A percentile compares a stretch with the other conserved stretches of the same genome.
phyloP scores from a whole-genome alignment of 1,140 invertebrate genomes.

The Tribolium castaneum region DNA sequence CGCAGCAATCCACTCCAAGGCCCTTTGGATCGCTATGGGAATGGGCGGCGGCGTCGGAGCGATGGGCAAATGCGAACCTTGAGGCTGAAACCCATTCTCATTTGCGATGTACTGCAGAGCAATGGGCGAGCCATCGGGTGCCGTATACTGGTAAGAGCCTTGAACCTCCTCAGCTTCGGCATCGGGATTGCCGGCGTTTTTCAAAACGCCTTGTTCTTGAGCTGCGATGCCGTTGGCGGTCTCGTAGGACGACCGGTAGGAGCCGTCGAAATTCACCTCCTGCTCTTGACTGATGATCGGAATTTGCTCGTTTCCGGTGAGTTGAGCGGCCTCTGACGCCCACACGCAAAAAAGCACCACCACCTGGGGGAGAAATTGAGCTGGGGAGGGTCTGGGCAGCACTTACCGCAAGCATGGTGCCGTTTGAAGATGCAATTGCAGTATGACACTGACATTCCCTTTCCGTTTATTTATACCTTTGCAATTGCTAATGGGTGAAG shows the following conservation, averaged over 20 bases:
- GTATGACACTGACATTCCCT: slow-evolving; percentile 33
- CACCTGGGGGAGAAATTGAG: background rate
- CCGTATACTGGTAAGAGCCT: slow-evolving; percentile 65
- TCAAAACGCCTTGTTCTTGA: slow-evolving; percentile 67
- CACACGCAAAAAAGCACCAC: background rate
- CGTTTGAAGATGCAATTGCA: slow-evolving; percentile 10
- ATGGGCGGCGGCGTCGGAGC: slow-evolving; percentile 66
- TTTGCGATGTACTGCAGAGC: slow-evolving; percentile 68
- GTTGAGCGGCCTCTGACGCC: slow-evolving; percentile 14
- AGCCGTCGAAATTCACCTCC: slow-evolving; percentile 67
- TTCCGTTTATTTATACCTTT: slow-evolving; percentile 24
- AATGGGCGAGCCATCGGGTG: slow-evolving; percentile 66
- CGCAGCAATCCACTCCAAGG: slow-evolving; percentile 61
- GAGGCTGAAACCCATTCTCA: slow-evolving; percentile 68
- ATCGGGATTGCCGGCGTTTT: slow-evolving; percentile 64
- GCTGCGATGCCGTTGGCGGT: slow-evolving; percentile 72
- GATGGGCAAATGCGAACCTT: slow-evolving; percentile 66
- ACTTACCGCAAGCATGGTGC: background rate
- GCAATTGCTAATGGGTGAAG: slow-evolving; percentile 25
- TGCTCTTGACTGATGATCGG: slow-evolving; percentile 64
- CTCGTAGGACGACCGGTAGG: slow-evolving; percentile 66
- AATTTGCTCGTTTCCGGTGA: slow-evolving; percentile 57
- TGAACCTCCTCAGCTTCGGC: slow-evolving; percentile 59
- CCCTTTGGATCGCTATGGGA: slow-evolving; percentile 58
- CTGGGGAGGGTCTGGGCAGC: no score